phyloP scores from a whole-genome alignment of 2,888 invertebrate species.

The Chrysopilus asiliformis region DNA sequence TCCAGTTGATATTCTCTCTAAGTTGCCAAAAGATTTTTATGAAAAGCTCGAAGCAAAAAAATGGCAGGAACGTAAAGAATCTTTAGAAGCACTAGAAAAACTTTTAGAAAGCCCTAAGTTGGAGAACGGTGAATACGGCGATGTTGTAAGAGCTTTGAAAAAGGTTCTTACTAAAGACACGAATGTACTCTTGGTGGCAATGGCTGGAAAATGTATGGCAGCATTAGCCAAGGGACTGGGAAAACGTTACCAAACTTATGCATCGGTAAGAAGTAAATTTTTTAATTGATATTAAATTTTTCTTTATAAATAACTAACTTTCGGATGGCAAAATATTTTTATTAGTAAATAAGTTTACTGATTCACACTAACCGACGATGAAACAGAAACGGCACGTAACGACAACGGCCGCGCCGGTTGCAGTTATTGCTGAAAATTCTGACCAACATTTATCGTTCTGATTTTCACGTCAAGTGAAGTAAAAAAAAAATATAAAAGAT shows the following conservation, averaged over 20 bases:
- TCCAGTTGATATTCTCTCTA: slow-evolving; percentile 84
- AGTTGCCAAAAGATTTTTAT: slow-evolving; percentile 89
- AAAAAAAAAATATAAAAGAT: no score
- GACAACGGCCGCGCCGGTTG: no score
- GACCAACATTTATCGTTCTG: no score
- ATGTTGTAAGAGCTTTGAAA: slow-evolving; percentile 72
- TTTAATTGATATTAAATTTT: not conserved
- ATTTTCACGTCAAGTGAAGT: no score
- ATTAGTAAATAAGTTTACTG: no score
- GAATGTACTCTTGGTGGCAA: slow-evolving; percentile 84
- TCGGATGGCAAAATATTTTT: no score
- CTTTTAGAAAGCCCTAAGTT: slow-evolving; percentile 70
- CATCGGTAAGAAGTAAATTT: no score
- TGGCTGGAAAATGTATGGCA: slow-evolving; percentile 72
- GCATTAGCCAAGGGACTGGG: slow-evolving; percentile 75
- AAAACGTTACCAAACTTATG: slow-evolving; percentile 75
- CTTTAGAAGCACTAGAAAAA: slow-evolving; percentile 67
- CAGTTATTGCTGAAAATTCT: no score
- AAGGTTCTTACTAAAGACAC: slow-evolving; percentile 88
- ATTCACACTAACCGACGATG: no score
- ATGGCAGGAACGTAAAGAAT: slow-evolving; percentile 94
- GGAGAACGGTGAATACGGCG: slow-evolving; percentile 86
- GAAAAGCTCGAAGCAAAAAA: slow-evolving; percentile 90
- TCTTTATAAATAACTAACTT: no score
- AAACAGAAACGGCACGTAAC: no score